Evolutionary conservation across 2,113 vertebrate species (phyloP).

Genomic region (Brachionichthys hirsutus): DNA sequence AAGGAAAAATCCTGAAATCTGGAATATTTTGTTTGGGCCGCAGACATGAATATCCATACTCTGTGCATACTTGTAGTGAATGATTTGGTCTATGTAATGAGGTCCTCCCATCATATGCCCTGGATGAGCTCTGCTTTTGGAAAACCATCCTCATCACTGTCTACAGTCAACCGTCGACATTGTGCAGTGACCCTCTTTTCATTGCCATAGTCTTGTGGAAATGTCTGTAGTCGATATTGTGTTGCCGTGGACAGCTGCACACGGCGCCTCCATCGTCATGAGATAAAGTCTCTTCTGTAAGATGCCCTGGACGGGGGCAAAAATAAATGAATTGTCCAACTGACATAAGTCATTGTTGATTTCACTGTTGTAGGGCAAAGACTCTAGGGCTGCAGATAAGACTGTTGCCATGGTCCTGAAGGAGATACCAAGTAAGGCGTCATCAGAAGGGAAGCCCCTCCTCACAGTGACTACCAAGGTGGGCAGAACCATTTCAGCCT

Average conservation of each 20-base stretch:
- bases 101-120: slow-evolving; percentile 26
- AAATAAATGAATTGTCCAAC: slow-evolving; percentile 70
- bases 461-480: slow-evolving; percentile 99
- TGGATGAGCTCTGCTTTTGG: slow-evolving; percentile 30
- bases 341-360: slow-evolving; percentile 98
- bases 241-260: slow-evolving; percentile 51
- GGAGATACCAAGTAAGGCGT: slow-evolving; percentile 99
- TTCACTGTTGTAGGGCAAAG: slow-evolving; percentile 99
- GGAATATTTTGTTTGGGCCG: neutral
- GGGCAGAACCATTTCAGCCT: slow-evolving; percentile 88
- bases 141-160: slow-evolving; percentile 54
- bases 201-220: slow-evolving; percentile 71
- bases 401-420: slow-evolving; percentile 99
- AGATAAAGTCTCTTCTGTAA: slow-evolving; percentile 63
- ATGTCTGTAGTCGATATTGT: slow-evolving; percentile 61
- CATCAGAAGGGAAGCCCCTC: slow-evolving; percentile 99
- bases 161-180: slow-evolving; percentile 51
- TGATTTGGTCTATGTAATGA: slow-evolving; percentile 16
- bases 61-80: slow-evolving; percentile 1
- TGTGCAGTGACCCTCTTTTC: slow-evolving; percentile 55
- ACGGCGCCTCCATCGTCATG: slow-evolving; percentile 58
- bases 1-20: no score
- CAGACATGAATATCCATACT: slow-evolving; percentile 9
- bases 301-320: slow-evolving; percentile 56
- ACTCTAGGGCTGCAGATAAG: slow-evolving; percentile 99